Evolutionary conservation across 2,113 vertebrate species (phyloP).

Genomic region (Bubalus kerabau): DNA sequence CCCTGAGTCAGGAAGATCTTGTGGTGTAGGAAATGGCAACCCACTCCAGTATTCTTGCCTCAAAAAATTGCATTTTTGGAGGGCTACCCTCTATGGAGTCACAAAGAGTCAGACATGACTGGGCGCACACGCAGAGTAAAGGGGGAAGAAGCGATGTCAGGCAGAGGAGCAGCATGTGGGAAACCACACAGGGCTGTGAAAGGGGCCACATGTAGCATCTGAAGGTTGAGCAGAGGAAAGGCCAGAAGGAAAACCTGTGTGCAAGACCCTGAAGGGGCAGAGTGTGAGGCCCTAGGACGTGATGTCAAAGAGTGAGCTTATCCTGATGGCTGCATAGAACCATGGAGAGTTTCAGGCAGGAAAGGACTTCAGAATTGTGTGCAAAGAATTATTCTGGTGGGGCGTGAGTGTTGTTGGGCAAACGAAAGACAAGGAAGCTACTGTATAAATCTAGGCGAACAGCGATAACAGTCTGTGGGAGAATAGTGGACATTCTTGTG

Average conservation of each 20-base stretch:
- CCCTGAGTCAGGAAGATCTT: background rate
- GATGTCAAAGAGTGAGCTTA: background rate
- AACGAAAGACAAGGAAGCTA: background rate
- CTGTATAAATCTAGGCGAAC: background rate
- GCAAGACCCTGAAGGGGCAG: background rate
- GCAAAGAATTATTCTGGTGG: background rate
- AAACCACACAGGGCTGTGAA: background rate
- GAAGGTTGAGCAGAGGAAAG: too few species aligned
- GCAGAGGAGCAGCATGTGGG: background rate
- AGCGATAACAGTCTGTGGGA: background rate
- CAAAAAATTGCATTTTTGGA: background rate
- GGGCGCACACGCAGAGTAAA: background rate
- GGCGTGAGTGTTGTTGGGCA: accelerated
- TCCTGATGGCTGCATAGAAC: background rate
- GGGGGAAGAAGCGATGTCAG: background rate
- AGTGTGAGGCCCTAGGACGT: background rate
- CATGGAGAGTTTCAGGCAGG: background rate
- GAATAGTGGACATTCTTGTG: background rate
- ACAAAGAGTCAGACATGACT: background rate
- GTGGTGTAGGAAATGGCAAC: background rate
- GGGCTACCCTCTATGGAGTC: background rate
- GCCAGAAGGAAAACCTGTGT: background rate
- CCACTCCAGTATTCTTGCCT: background rate
- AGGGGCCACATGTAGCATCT: too few species aligned
- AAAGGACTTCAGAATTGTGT: background rate